Evolutionary conservation across 1,140 invertebrate species (phyloP).

Genomic region (Nasonia vitripennis): DNA sequence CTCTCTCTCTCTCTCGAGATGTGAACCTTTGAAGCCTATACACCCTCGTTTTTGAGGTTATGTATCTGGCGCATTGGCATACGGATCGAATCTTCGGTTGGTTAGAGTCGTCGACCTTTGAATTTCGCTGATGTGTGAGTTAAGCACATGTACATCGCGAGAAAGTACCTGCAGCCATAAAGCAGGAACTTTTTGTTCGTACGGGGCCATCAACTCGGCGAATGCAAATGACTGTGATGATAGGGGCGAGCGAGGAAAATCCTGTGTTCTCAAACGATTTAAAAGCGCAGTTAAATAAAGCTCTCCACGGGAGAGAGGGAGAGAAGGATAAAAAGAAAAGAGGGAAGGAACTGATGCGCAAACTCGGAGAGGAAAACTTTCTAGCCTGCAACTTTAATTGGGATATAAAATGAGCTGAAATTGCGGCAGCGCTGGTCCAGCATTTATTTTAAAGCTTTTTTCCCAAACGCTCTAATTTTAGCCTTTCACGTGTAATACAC

Average conservation of each 20-base stretch:
- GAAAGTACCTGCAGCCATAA: not conserved
- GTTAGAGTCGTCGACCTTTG: no score
- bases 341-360: not conserved
- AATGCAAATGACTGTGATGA: not conserved
- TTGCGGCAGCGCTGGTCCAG: not conserved
- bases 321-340: constrained; percentile 5
- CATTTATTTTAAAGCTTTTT: constrained; percentile 11
- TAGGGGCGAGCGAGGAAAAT: not conserved
- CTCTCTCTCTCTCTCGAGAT: no score
- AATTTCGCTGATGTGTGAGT: no score
- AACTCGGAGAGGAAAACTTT: constrained; percentile 26
- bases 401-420: constrained; percentile 6
- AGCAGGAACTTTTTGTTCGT: not conserved
- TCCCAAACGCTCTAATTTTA: not conserved
- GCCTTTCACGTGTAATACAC: not conserved
- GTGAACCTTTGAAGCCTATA: no score
- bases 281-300: not conserved
- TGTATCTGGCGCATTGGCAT: no score
- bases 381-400: constrained; percentile 15
- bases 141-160: no score
- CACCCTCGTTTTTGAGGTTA: no score
- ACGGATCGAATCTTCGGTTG: no score
- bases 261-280: not conserved
- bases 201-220: no score
- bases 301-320: not conserved